A percentile compares a stretch with the other conserved stretches of the same genome.
Conservation (phyloP, 2,888 invertebrate genomes). For the Conus canariensis region DNA sequence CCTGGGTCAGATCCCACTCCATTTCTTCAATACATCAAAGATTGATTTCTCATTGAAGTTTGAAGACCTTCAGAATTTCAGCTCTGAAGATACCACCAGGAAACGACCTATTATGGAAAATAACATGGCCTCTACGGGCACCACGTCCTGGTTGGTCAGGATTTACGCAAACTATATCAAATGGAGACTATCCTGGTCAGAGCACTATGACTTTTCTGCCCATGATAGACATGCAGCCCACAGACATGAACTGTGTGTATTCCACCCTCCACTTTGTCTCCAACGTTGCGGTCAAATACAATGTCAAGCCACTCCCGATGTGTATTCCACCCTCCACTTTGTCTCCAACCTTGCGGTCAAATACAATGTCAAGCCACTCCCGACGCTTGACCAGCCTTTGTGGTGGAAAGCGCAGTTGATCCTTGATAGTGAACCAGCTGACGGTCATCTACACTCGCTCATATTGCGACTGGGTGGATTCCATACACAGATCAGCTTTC, state of each 20-base stretch:
- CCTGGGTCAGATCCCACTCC: background rate
- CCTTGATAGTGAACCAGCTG: background rate
- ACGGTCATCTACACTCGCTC: background rate
- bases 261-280: constrained; percentile 51
- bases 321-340: constrained; percentile 52
- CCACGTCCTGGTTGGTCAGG: constrained; percentile 55
- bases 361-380: background rate
- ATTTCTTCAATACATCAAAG: background rate
- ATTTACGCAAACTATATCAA: constrained; percentile 52
- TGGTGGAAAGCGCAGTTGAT: background rate
- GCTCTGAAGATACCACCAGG: background rate
- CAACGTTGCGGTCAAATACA: background rate
- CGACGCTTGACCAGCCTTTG: background rate
- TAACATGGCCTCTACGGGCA: constrained; percentile 40
- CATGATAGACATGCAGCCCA: constrained; percentile 58
- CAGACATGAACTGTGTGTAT: constrained; percentile 52
- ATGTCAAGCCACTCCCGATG: background rate
- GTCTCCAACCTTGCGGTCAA: constrained; percentile 13
- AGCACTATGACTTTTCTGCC: constrained; percentile 54
- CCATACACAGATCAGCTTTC: constrained; percentile 29
- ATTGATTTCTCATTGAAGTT: background rate
- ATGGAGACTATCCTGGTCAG: constrained; percentile 54
- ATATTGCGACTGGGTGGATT: background rate
- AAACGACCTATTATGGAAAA: constrained; percentile 20
- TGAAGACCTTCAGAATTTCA: background rate